These are phyloP conservation scores for Pyxicephalus adspersus DNA, from an alignment of 2,113 vertebrate genomes.

Conservation along the genomic window DNA sequence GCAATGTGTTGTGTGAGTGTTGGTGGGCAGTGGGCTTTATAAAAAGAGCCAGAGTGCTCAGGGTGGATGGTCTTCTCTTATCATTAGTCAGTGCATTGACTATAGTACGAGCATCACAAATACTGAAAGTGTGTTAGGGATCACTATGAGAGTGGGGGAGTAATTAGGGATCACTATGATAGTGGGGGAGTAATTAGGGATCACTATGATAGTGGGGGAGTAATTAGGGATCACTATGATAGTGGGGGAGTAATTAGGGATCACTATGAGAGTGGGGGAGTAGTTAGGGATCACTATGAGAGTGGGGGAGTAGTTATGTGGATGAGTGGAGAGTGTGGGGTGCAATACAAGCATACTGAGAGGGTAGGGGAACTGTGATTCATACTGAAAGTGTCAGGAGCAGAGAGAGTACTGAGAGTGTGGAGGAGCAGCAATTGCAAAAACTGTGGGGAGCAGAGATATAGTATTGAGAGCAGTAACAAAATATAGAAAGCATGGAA, in stretches of 20 bases:
- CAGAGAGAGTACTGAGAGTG: not conserved
- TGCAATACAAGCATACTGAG: not conserved
- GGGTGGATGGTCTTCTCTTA: too few relatives aligned
- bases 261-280: not conserved
- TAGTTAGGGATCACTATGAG: not conserved
- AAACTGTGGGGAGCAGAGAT: not conserved
- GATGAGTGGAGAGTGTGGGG: too few relatives aligned
- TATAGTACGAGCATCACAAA: too few relatives aligned
- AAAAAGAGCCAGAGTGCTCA: not conserved
- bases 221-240: too few relatives aligned
- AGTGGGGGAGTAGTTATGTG: not conserved
- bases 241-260: not conserved
- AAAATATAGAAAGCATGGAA: not conserved
- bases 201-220: too few relatives aligned
- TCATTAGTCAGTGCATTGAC: too few relatives aligned
- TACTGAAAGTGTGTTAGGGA: too few relatives aligned
- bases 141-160: not conserved
- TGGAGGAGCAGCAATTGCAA: not conserved
- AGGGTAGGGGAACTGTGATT: not conserved
- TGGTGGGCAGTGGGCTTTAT: too few relatives aligned
- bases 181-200: not conserved
- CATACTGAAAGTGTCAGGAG: not conserved
- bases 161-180: not conserved
- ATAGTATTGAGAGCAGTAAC: not conserved
- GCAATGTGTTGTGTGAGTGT: too few relatives aligned